A percentile compares a stretch with the other conserved stretches of the same genome.
Evolutionary conservation across 2,888 invertebrate genomes (phyloP).

Genomic region (Dicyrtoma fusca): DNA sequence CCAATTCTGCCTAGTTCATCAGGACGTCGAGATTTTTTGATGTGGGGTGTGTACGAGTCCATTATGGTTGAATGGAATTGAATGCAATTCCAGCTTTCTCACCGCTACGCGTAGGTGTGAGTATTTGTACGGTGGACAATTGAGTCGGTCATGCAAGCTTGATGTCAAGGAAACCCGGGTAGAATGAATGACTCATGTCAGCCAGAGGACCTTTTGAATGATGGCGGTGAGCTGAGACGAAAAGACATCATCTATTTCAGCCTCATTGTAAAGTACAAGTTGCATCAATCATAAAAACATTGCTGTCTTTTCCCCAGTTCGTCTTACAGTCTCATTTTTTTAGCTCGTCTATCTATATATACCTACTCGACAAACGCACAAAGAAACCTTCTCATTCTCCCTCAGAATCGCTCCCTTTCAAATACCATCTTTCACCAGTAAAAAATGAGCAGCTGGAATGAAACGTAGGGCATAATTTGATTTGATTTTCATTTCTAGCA

Average conservation of each 20-base stretch:
- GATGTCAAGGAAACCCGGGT: slow-evolving; percentile 16
- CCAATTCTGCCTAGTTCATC: too few relatives aligned
- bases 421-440: too few relatives aligned
- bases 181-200: slow-evolving; percentile 16
- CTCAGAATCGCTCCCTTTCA: too few relatives aligned
- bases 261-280: slow-evolving; percentile 3
- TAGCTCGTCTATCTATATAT: too few relatives aligned
- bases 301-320: background rate
- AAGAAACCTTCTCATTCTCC: too few relatives aligned
- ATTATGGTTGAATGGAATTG: slow-evolving; percentile 1
- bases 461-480: too few relatives aligned
- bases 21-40: too few relatives aligned
- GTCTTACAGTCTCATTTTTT: too few relatives aligned
- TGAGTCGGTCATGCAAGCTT: slow-evolving; percentile 12
- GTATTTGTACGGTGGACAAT: slow-evolving; percentile 1
- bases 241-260: background rate
- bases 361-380: too few relatives aligned
- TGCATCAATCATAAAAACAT: slow-evolving; percentile 11
- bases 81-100: background rate
- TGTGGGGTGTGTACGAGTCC: background rate
- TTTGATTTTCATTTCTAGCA: too few relatives aligned
- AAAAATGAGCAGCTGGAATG: too few relatives aligned
- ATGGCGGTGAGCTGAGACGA: slow-evolving; percentile 1
- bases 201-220: background rate
- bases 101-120: background rate